Conservation (phyloP, 2,797 vertebrate genomes). For the Takifugu ocellatus region DNA sequence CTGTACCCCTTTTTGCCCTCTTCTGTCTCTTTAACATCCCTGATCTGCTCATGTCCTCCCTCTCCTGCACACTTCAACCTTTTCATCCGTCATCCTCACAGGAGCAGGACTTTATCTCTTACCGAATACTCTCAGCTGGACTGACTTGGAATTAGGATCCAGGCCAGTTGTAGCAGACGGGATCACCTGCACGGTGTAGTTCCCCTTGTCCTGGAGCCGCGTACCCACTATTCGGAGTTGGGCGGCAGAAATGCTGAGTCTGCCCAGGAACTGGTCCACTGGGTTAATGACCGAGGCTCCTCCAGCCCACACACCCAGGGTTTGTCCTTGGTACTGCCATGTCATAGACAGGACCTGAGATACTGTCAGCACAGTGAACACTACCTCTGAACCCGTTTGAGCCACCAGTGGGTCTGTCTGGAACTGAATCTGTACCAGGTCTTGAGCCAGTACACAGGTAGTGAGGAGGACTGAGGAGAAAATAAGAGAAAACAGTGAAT, state of each 20-base stretch:
- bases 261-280: conserved; percentile 55
- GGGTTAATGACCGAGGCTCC: not conserved
- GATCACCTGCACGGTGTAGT: conserved; percentile 65
- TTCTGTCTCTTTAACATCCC: conserved; percentile 39
- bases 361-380: conserved; percentile 62
- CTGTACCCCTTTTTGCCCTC: conserved; percentile 38
- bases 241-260: conserved; percentile 63
- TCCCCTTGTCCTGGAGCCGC: conserved; percentile 64
- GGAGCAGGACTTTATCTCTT: conserved; percentile 42
- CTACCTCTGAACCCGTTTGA: conserved; percentile 39
- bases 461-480: conserved; percentile 37
- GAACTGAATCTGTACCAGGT: conserved; percentile 64
- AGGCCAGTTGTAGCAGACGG: conserved; percentile 49
- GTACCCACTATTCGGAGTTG: conserved; percentile 62
- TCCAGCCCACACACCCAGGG: conserved; percentile 60
- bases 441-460: conserved; percentile 50
- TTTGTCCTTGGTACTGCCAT: conserved; percentile 54
- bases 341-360: conserved; percentile 49
- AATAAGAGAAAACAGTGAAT: not conserved
- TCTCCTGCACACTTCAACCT: conserved; percentile 12
- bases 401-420: conserved; percentile 60
- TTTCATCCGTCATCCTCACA: not conserved
- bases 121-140: conserved; percentile 73
- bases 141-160: conserved; percentile 46
- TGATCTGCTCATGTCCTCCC: conserved; percentile 20